phyloP scores from a whole-genome alignment of 1,140 invertebrate genomes.

The Kradibia gibbosae region DNA sequence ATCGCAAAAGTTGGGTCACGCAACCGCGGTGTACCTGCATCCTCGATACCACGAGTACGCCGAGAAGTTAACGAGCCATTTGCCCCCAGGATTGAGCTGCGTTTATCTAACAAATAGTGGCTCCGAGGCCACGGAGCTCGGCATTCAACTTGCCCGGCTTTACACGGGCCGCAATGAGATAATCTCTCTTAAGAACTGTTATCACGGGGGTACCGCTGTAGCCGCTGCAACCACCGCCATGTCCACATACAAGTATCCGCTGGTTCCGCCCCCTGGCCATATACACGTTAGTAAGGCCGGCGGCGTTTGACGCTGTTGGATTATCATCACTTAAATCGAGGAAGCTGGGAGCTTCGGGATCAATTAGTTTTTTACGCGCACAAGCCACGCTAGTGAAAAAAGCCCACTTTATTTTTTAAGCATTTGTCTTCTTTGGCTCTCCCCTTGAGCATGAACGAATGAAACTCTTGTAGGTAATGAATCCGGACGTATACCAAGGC shows the following conservation, averaged over 20 bases:
- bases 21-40: constrained; percentile 92
- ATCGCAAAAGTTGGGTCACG: constrained; percentile 89
- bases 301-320: too few relatives aligned
- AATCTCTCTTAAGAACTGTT: constrained; percentile 88
- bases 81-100: constrained; percentile 85
- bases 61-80: constrained; percentile 82
- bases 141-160: constrained; percentile 87
- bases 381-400: too few relatives aligned
- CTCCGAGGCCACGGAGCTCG: constrained; percentile 97
- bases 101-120: constrained; percentile 97
- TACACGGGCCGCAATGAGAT: constrained; percentile 90
- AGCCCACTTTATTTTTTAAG: too few relatives aligned
- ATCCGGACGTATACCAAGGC: constrained; percentile 92
- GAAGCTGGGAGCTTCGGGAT: too few relatives aligned
- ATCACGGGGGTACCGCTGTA: constrained; percentile 91
- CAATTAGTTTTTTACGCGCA: too few relatives aligned
- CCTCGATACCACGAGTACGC: constrained; percentile 93
- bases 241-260: constrained; percentile 84
- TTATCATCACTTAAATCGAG: too few relatives aligned
- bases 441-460: not conserved
- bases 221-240: constrained; percentile 88
- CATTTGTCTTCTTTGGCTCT: too few relatives aligned
- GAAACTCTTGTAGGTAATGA: constrained; percentile 79
- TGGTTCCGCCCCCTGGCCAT: constrained; percentile 83
- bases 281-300: constrained; percentile 83